Evolutionary conservation across 1,140 invertebrate genomes (phyloP).

Genomic region (Eurosta solidaginis): DNA sequence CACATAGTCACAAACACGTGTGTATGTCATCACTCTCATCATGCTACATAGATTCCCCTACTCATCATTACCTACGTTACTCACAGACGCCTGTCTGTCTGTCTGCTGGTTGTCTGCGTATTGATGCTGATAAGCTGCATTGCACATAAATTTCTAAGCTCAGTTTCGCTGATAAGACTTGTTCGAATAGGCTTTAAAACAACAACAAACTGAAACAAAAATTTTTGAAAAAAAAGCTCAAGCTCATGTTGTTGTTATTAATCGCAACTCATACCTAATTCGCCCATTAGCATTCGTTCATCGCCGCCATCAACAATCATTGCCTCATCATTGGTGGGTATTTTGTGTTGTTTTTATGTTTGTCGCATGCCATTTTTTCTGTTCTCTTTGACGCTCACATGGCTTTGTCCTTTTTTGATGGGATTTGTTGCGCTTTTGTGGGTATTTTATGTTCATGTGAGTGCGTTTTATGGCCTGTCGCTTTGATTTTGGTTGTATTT

Average conservation of each 20-base stretch:
- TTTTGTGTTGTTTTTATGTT: slow-evolving; percentile 8
- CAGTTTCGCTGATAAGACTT: neutral
- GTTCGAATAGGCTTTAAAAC: neutral
- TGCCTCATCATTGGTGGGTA: neutral
- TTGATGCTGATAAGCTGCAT: neutral
- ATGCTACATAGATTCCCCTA: no score
- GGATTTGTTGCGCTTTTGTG: neutral
- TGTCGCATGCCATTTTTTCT: neutral
- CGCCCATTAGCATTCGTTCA: neutral
- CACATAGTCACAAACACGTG: no score
- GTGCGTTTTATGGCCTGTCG: neutral
- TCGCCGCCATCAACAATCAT: neutral
- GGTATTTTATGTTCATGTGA: neutral
- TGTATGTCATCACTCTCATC: neutral
- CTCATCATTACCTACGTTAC: neutral
- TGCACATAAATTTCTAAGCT: neutral
- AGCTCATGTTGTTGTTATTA: neutral
- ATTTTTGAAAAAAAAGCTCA: neutral
- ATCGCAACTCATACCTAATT: no score
- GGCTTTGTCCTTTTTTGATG: neutral
- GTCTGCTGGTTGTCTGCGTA: neutral
- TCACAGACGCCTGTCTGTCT: neutral
- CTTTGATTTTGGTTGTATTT: neutral
- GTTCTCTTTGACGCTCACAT: neutral
- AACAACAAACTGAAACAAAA: neutral